These are phyloP conservation scores for Heterocephalus glaber DNA, from an alignment of 2,113 vertebrate genomes.

Conservation along the genomic window DNA sequence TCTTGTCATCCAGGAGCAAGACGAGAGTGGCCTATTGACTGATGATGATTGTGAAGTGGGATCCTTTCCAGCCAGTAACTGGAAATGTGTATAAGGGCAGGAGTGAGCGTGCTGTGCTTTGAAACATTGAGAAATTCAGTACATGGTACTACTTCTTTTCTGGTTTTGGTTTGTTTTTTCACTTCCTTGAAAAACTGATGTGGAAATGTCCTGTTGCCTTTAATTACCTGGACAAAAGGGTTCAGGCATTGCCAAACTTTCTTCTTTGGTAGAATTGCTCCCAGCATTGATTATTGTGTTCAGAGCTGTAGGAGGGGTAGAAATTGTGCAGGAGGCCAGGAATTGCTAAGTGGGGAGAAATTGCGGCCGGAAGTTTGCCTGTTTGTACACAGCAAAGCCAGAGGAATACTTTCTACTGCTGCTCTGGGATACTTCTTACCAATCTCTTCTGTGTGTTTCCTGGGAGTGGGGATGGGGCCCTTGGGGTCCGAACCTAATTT, in stretches of 20 bases:
- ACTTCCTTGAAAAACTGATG: conserved; percentile 70
- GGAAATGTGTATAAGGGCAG: conserved; percentile 56
- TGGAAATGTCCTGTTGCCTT: conserved; percentile 79
- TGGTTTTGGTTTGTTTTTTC: conserved; percentile 59
- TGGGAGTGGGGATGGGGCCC: neutral
- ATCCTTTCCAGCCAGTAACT: conserved; percentile 56
- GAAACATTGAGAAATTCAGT: conserved; percentile 71
- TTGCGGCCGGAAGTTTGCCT: neutral
- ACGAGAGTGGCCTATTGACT: neutral
- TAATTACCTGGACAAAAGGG: conserved; percentile 75
- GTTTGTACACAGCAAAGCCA: neutral
- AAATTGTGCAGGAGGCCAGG: neutral
- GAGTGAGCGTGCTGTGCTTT: neutral
- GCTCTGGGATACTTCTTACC: neutral
- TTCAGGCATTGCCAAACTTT: conserved; percentile 76
- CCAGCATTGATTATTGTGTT: neutral
- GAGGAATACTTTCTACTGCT: neutral
- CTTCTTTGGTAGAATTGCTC: neutral
- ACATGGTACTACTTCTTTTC: neutral
- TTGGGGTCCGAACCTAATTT: neutral
- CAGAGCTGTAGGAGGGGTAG: neutral
- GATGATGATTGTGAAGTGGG: neutral
- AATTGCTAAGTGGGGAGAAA: neutral
- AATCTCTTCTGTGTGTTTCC: neutral
- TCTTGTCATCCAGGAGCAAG: neutral